Percentiles rank a stretch among this genome's conserved stretches.
Evolutionary conservation across 2,888 invertebrate genomes (phyloP).

Genomic region (Dusona sp.): DNA sequence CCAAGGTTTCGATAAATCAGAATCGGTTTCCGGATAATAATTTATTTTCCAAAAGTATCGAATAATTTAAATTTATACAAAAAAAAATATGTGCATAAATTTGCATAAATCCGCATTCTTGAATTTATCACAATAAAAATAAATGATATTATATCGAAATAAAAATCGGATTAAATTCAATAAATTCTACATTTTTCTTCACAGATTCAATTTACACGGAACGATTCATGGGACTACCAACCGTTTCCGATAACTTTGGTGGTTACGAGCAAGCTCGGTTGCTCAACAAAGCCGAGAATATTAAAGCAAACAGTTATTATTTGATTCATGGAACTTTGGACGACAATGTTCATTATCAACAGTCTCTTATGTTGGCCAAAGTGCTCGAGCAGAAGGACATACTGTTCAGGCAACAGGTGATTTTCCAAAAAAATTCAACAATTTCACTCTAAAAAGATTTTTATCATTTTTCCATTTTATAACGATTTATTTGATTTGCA

Average conservation of each 20-base stretch:
- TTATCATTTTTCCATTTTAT: background rate
- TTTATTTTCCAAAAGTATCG: background rate
- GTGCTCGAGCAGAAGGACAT: slow-evolving; percentile 94
- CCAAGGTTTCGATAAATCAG: slow-evolving; percentile 12
- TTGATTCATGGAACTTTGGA: slow-evolving; percentile 97
- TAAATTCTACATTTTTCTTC: slow-evolving; percentile 55
- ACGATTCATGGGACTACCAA: slow-evolving; percentile 96
- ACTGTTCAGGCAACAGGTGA: slow-evolving; percentile 96
- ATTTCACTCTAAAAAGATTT: background rate
- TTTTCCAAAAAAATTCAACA: background rate
- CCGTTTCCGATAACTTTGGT: slow-evolving; percentile 88
- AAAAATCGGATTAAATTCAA: background rate
- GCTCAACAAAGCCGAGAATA: slow-evolving; percentile 88
- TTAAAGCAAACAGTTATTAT: slow-evolving; percentile 92
- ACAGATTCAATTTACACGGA: slow-evolving; percentile 98
- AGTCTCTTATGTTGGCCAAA: slow-evolving; percentile 96
- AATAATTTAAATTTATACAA: background rate
- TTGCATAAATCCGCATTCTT: background rate
- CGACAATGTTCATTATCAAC: slow-evolving; percentile 99
- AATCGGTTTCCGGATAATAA: background rate
- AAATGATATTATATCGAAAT: background rate
- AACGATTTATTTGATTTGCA: slow-evolving; percentile 84
- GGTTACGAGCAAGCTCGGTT: slow-evolving; percentile 93
- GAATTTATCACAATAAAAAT: background rate
- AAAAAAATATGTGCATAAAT: no score